Evolutionary conservation across 2,797 vertebrate species (phyloP).

Genomic region (Arnoldichthys spilopterus): DNA sequence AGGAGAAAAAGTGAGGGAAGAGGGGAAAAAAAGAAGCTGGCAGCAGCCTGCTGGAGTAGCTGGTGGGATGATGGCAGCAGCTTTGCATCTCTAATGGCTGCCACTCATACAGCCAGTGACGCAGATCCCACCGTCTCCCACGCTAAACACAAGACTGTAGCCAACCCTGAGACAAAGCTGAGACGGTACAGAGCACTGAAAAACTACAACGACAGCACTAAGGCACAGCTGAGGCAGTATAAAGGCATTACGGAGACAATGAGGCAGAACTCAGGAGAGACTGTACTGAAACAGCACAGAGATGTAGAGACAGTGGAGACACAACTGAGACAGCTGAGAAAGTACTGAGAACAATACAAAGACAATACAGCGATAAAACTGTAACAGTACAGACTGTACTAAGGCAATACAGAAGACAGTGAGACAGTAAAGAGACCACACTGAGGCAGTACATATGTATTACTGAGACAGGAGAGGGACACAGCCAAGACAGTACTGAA

Average conservation of each 20-base stretch:
- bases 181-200: background rate
- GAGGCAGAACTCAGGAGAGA: too few relatives aligned
- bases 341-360: background rate
- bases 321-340: background rate
- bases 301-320: background rate
- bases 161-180: background rate
- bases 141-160: background rate
- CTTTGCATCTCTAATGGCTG: constrained; percentile 2
- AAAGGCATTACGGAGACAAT: background rate
- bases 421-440: too few relatives aligned
- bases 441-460: too few relatives aligned
- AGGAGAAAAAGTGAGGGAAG: constrained; percentile 3
- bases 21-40: constrained; percentile 39
- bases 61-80: background rate
- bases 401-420: too few relatives aligned
- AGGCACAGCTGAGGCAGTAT: background rate
- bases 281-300: background rate
- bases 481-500: too few relatives aligned
- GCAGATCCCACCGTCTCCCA: background rate
- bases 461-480: too few relatives aligned
- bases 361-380: too few relatives aligned
- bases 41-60: constrained; percentile 23
- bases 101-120: background rate
- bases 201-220: background rate
- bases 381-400: too few relatives aligned